These are phyloP conservation scores for Thymelicus lineola DNA, from an alignment of 2,888 invertebrate genomes.

Conservation along the genomic window DNA sequence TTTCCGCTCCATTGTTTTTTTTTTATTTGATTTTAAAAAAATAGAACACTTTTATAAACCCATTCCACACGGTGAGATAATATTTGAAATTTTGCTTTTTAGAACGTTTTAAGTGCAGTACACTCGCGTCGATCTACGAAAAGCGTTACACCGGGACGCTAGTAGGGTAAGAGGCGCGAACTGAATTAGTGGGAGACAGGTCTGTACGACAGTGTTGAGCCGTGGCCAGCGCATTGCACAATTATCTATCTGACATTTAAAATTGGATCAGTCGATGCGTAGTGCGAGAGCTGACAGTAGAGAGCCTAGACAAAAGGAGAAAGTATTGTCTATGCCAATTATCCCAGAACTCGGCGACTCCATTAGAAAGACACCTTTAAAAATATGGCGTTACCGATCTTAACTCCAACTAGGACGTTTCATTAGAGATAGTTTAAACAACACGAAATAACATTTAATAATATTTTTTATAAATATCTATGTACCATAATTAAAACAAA, in stretches of 20 bases:
- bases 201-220: constrained; percentile 64
- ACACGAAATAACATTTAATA: too few species aligned
- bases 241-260: constrained; percentile 85
- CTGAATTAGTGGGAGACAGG: constrained; percentile 70
- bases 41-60: constrained; percentile 29
- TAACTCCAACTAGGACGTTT: neutral
- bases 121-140: constrained; percentile 33
- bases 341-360: neutral
- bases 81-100: constrained; percentile 22
- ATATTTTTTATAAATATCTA: too few species aligned
- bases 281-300: constrained; percentile 42
- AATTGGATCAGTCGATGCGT: constrained; percentile 77
- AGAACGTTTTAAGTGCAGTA: constrained; percentile 29
- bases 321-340: constrained; percentile 18
- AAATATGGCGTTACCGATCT: neutral
- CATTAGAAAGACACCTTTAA: neutral
- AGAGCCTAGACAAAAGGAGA: constrained; percentile 15
- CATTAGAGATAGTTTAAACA: neutral
- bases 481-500: too few species aligned
- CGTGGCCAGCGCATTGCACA: constrained; percentile 79
- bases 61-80: constrained; percentile 22
- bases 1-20: constrained; percentile 73
- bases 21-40: constrained; percentile 21
- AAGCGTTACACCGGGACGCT: constrained; percentile 47
- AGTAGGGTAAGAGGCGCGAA: constrained; percentile 56